These are phyloP conservation scores for Ophion costatus DNA, from an alignment of 2,888 invertebrate genomes.

Conservation along the genomic window DNA sequence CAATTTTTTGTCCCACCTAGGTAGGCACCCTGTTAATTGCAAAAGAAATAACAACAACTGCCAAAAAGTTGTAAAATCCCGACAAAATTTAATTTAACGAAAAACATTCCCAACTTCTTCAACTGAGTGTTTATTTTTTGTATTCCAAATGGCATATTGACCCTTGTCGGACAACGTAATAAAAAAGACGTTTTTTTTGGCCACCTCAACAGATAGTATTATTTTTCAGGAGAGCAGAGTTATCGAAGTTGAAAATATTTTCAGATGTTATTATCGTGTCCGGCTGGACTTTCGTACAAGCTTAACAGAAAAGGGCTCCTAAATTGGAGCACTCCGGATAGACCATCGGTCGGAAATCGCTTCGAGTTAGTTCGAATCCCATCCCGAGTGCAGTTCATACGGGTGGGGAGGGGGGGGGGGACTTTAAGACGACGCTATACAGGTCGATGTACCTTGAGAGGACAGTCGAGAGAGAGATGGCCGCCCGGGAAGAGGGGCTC, in stretches of 20 bases:
- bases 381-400: not conserved
- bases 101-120: too few species aligned
- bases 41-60: too few species aligned
- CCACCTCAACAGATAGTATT: not conserved
- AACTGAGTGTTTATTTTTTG: too few species aligned
- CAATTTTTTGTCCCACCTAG: too few species aligned
- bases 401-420: too few species aligned
- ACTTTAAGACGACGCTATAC: slow-evolving; percentile 20
- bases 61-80: too few species aligned
- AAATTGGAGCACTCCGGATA: not conserved
- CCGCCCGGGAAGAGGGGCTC: slow-evolving; percentile 29
- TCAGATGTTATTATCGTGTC: not conserved
- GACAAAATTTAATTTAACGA: too few species aligned
- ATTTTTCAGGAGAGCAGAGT: not conserved
- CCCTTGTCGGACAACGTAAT: not conserved
- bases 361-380: not conserved
- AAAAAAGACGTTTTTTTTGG: not conserved
- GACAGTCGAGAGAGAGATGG: slow-evolving; percentile 23
- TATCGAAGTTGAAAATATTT: not conserved
- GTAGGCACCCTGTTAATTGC: too few species aligned
- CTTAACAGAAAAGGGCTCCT: not conserved
- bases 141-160: too few species aligned
- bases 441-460: slow-evolving; percentile 13
- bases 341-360: not conserved
- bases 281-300: not conserved